Conservation (phyloP, 2,113 vertebrate genomes). For the Hippolais icterina region DNA sequence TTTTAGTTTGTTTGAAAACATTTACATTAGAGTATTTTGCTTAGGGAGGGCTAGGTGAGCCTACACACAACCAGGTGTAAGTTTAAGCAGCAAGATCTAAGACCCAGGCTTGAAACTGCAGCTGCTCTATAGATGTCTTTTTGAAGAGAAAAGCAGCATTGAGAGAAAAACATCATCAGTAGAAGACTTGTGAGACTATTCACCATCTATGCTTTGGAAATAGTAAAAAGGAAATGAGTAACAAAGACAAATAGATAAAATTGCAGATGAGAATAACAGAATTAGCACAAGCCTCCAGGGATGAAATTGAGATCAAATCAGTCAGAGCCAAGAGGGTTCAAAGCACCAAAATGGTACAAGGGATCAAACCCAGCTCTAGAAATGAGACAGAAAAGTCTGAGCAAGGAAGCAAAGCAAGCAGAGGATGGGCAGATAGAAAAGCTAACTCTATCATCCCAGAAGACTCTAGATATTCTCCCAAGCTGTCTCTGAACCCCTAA, state of each 20-base stretch:
- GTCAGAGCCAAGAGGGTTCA: neutral
- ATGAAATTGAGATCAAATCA: neutral
- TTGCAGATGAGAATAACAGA: neutral
- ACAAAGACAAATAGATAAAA: neutral
- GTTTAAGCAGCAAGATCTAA: neutral
- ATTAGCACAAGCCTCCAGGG: neutral
- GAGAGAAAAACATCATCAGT: neutral
- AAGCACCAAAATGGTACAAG: neutral
- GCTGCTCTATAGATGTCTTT: accelerated
- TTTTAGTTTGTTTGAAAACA: neutral
- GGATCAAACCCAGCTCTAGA: neutral
- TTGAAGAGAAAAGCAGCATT: neutral
- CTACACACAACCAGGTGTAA: neutral
- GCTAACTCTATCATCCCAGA: neutral
- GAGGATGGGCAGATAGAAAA: neutral
- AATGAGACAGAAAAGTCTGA: neutral
- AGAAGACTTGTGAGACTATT: neutral
- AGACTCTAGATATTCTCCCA: neutral
- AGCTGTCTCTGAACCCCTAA: neutral
- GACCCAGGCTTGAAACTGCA: neutral
- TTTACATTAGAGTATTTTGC: neutral
- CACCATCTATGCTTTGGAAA: neutral
- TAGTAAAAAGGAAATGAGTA: neutral
- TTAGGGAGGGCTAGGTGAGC: neutral
- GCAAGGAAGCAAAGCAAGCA: neutral